Evolutionary conservation across 64 coral and sea anemone species (phyloP).

Genomic region (Montipora efflorescens): DNA sequence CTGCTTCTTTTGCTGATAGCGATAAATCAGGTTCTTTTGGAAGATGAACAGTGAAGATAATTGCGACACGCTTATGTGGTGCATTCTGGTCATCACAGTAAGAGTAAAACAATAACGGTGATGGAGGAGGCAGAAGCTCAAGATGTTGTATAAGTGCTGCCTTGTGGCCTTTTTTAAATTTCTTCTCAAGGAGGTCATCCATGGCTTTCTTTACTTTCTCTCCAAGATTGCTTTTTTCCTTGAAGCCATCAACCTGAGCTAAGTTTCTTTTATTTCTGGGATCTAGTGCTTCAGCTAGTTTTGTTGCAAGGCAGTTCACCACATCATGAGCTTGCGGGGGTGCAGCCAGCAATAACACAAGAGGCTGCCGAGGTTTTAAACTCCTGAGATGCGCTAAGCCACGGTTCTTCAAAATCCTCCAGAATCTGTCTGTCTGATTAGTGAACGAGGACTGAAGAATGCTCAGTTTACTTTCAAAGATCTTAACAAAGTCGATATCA

Average conservation of each 20-base stretch:
- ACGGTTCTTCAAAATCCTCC: conserved; percentile 66
- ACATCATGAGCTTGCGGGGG: conserved; percentile 36
- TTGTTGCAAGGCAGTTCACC: conserved; percentile 79
- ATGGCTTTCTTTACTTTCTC: conserved; percentile 50
- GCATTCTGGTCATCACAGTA: conserved; percentile 91
- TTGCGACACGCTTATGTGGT: conserved; percentile 56
- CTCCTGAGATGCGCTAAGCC: conserved; percentile 60
- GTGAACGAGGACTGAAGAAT: conserved; percentile 44
- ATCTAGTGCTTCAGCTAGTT: conserved; percentile 59
- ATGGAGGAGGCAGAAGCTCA: conserved; percentile 76
- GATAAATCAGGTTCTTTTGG: conserved; percentile 64
- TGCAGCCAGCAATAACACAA: conserved; percentile 78
- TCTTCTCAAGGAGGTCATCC: conserved; percentile 39
- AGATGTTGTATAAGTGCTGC: conserved; percentile 71
- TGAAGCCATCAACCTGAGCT: conserved; percentile 43
- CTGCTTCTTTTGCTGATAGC: conserved; percentile 58
- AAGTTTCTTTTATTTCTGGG: conserved; percentile 9
- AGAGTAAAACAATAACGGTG: conserved; percentile 76
- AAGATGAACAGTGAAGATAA: conserved; percentile 89
- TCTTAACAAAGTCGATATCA: conserved; percentile 28
- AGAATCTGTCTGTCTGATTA: conserved; percentile 68
- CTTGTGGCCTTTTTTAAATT: conserved; percentile 44
- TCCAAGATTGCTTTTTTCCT: neutral
- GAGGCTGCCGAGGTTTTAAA: conserved; percentile 46
- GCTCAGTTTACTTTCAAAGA: conserved; percentile 41